Evolutionary conservation across 2,888 invertebrate species (phyloP).

Genomic region (Drosophila koepferae): DNA sequence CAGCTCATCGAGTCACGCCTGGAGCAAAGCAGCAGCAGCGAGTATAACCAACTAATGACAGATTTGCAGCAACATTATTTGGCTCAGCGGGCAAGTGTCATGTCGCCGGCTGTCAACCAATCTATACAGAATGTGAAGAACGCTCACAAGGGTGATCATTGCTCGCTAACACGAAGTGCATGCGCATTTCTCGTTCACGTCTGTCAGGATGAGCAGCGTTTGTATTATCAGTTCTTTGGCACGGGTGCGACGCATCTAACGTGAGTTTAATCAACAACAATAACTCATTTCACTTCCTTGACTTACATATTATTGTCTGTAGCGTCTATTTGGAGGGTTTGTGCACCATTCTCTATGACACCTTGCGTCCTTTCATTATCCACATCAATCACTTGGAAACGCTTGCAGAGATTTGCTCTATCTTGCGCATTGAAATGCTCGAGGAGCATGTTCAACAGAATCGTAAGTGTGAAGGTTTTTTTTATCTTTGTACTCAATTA

Average conservation of each 20-base stretch:
- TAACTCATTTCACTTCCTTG: neutral
- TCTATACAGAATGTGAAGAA: slow-evolving; percentile 89
- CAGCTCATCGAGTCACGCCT: slow-evolving; percentile 92
- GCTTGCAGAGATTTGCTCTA: slow-evolving; percentile 97
- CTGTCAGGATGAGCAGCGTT: slow-evolving; percentile 96
- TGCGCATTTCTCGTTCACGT: slow-evolving; percentile 96
- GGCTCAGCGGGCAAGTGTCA: slow-evolving; percentile 88
- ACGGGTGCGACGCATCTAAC: slow-evolving; percentile 88
- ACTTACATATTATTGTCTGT: slow-evolving; percentile 4
- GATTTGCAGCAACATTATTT: slow-evolving; percentile 95
- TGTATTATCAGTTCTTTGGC: slow-evolving; percentile 96
- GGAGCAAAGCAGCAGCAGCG: slow-evolving; percentile 89
- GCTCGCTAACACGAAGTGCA: slow-evolving; percentile 93
- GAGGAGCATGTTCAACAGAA: slow-evolving; percentile 95
- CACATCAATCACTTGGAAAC: slow-evolving; percentile 99
- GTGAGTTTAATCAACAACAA: slow-evolving; percentile 83
- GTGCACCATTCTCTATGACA: slow-evolving; percentile 96
- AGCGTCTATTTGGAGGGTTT: slow-evolving; percentile 93
- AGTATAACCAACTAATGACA: slow-evolving; percentile 90
- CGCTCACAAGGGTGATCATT: slow-evolving; percentile 90
- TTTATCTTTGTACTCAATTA: slow-evolving; percentile 2
- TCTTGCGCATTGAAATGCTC: slow-evolving; percentile 95
- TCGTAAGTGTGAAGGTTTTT: slow-evolving; percentile 86
- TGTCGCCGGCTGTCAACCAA: slow-evolving; percentile 89
- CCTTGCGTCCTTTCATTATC: slow-evolving; percentile 96